phyloP scores from a whole-genome alignment of 2,113 vertebrate genomes.

The Excalfactoria chinensis region DNA sequence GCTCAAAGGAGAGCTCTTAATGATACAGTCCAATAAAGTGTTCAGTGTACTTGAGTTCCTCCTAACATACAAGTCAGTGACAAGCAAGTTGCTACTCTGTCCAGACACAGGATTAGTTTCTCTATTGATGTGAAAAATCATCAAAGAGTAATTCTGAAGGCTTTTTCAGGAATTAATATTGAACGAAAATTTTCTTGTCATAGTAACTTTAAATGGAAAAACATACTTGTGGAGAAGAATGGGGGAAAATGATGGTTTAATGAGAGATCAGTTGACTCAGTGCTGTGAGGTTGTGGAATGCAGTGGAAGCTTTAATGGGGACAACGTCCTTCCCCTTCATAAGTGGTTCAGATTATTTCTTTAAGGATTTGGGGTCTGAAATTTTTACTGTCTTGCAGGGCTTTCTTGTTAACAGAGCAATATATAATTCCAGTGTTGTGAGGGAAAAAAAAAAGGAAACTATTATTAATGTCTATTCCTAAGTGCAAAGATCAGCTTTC shows the following conservation, averaged over 20 bases:
- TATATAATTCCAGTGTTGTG: neutral
- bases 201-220: conserved; percentile 38
- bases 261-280: conserved; percentile 48
- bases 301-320: conserved; percentile 27
- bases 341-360: conserved; percentile 48
- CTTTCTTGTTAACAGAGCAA: conserved; percentile 11
- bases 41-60: neutral
- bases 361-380: neutral
- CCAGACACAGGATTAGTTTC: neutral
- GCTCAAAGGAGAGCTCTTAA: conserved; percentile 32
- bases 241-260: conserved; percentile 25
- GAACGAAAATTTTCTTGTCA: conserved; percentile 25
- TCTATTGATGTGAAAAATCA: conserved; percentile 26
- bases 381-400: conserved; percentile 23
- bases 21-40: neutral
- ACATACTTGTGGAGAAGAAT: neutral
- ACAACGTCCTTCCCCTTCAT: conserved; percentile 29
- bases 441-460: neutral
- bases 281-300: conserved; percentile 9
- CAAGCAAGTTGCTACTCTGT: neutral
- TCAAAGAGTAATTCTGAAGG: conserved; percentile 55
- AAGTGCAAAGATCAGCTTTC: conserved; percentile 17
- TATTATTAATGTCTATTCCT: neutral
- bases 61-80: neutral
- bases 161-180: conserved; percentile 39